Evolutionary conservation across 2,113 vertebrate species (phyloP), one percentile per base, ranked within the genome.

Genomic region (Paedocypris sp.): DNA sequence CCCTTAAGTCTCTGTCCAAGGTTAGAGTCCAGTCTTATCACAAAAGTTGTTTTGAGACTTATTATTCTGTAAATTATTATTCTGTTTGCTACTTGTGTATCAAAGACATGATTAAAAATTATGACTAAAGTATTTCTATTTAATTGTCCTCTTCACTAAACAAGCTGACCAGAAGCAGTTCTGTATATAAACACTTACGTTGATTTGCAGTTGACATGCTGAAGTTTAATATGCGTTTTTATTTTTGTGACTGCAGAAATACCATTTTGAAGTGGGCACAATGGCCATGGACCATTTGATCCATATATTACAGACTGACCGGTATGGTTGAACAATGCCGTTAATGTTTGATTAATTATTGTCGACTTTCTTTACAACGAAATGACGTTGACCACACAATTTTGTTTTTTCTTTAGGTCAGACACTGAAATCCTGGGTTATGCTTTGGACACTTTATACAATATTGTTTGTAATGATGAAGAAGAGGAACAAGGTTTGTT

Each of bases 351-450:
- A 3, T 3, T 49, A 5, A 2, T 3, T 31, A 9, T 29, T 49
- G 4, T n/a, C 13, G 3, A 35, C 5, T 52, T 52, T 36, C 9
- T 6, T 22, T 49, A 16, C 2, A 8, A 20, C 13, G 15, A 16
- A 39, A 39, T 11, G 6, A 6, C 36, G 4, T 43, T 15, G 29
- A 19, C n/a, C 16, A 19, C 13, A 25, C 51, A n/a, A 16, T 19
- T 57, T 3, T 41, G 47, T 11, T 62, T 18, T 11, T 35, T 61
- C 18, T 3, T 36, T 2, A 88, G 95, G 70, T 90, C 95, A 48
- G 94, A 98, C 85, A 94, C 95, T 65, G 95, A 99, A 90, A 98
- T 99, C 75, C 92, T 98, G 50, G 95, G 91, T 67, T 99, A 97
- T 71, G 90, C 94, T 79, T 85, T 99, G 87, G 95, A 99, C 79